A percentile compares a stretch with the other conserved stretches of the same genome.
These are phyloP conservation scores for Lepilemur septentrionalis DNA, from an alignment of 2,797 vertebrate species.

Conservation along the genomic window DNA sequence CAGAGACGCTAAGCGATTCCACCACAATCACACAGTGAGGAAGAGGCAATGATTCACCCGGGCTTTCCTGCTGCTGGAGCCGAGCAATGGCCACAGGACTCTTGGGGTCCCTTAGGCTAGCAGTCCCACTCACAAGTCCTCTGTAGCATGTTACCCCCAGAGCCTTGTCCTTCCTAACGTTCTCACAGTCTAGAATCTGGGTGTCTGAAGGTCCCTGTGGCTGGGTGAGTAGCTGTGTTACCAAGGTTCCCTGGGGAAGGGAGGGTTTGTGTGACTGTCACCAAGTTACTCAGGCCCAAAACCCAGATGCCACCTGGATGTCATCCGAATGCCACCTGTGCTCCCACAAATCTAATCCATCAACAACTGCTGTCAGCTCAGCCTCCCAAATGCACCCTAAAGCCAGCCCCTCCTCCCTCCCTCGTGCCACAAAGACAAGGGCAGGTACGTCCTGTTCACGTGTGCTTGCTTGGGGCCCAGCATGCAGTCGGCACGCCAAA, in stretches of 20 bases:
- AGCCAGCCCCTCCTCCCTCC: neutral
- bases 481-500: neutral
- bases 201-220: neutral
- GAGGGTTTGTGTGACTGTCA: neutral
- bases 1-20: neutral
- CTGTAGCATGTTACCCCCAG: neutral
- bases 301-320: neutral
- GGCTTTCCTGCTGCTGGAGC: neutral
- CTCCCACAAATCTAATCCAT: neutral
- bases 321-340: neutral
- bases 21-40: neutral
- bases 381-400: neutral
- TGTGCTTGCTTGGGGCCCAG: neutral
- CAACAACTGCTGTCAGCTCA: neutral
- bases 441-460: accelerated
- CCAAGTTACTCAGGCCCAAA: neutral
- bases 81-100: accelerated
- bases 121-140: neutral
- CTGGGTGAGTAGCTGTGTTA: too few species aligned
- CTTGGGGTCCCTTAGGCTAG: neutral
- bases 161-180: neutral
- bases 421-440: accelerated
- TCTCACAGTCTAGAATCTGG: neutral
- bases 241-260: neutral
- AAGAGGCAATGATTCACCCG: accelerated